Percentiles rank a stretch among this genome's conserved stretches.
phyloP scores from a whole-genome alignment of 1,140 invertebrate genomes.

The Euwallacea fornicatus region DNA sequence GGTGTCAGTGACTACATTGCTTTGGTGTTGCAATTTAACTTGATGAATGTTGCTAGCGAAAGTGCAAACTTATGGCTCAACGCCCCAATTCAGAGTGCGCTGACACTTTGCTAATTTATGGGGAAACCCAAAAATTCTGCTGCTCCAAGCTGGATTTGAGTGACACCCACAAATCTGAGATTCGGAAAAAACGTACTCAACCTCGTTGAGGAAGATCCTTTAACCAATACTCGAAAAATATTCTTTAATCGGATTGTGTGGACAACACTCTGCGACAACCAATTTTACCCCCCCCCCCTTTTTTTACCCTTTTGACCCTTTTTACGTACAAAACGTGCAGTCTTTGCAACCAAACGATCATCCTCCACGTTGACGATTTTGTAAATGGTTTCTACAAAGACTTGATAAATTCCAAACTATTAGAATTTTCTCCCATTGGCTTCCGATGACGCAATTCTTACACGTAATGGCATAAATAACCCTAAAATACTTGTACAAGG shows the following conservation, averaged over 20 bases:
- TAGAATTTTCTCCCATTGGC: neutral
- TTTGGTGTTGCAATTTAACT: too few relatives aligned
- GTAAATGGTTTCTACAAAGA: neutral
- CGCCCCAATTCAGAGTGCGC: too few relatives aligned
- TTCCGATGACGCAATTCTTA: neutral
- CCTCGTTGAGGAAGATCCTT: neutral
- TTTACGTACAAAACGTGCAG: neutral
- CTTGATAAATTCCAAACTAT: neutral
- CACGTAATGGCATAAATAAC: neutral
- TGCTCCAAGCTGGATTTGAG: neutral
- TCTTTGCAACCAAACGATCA: neutral
- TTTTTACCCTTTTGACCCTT: too few relatives aligned
- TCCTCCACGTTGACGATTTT: neutral
- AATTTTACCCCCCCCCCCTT: too few relatives aligned
- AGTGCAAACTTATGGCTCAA: too few relatives aligned
- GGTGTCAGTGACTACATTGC: too few relatives aligned
- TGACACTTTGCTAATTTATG: too few relatives aligned
- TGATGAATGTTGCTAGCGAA: too few relatives aligned
- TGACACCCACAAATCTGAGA: neutral
- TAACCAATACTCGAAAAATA: neutral
- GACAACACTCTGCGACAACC: neutral
- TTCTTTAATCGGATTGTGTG: neutral
- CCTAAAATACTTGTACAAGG: neutral
- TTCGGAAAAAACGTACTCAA: neutral
- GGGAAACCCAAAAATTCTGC: too few relatives aligned